Conservation (phyloP, 30 jellyfish, hydroid and myxozoan species). For the Pseudorhiza aurosa region DNA sequence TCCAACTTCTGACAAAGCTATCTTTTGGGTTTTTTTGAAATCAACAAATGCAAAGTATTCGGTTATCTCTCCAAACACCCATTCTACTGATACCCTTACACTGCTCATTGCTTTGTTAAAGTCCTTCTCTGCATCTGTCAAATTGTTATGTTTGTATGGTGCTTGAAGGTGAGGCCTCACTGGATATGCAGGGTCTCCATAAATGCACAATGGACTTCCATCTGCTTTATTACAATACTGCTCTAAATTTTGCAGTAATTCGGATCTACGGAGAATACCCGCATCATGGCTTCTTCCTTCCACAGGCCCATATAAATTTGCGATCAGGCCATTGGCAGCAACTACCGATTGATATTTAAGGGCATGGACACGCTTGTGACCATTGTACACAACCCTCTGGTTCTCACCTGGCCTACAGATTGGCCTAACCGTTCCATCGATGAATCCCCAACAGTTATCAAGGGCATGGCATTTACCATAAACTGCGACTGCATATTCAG, state of each 20-base stretch:
- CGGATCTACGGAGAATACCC: slow-evolving; percentile 22
- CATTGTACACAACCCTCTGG: slow-evolving; percentile 68
- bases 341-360: slow-evolving; percentile 65
- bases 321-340: slow-evolving; percentile 80
- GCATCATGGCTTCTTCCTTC: slow-evolving; percentile 71
- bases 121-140: slow-evolving; percentile 34
- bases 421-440: slow-evolving; percentile 81
- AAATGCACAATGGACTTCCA: slow-evolving; percentile 63
- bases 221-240: slow-evolving; percentile 24
- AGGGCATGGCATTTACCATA: slow-evolving; percentile 27
- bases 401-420: slow-evolving; percentile 72
- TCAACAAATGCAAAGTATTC: slow-evolving; percentile 56
- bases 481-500: slow-evolving; percentile 46
- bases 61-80: slow-evolving; percentile 62
- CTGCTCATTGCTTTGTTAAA: slow-evolving; percentile 57
- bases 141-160: slow-evolving; percentile 53
- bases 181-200: slow-evolving; percentile 76
- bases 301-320: slow-evolving; percentile 2
- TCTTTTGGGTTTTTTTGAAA: slow-evolving; percentile 55
- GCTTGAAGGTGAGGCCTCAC: slow-evolving; percentile 49
- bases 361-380: slow-evolving; percentile 84
- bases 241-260: slow-evolving; percentile 34
- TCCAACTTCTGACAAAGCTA: slow-evolving; percentile 60
- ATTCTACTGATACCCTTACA: slow-evolving; percentile 61
- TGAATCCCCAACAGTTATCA: slow-evolving; percentile 68